phyloP scores from a whole-genome alignment of 1,140 invertebrate genomes.

The Heliconius hewitsoni region DNA sequence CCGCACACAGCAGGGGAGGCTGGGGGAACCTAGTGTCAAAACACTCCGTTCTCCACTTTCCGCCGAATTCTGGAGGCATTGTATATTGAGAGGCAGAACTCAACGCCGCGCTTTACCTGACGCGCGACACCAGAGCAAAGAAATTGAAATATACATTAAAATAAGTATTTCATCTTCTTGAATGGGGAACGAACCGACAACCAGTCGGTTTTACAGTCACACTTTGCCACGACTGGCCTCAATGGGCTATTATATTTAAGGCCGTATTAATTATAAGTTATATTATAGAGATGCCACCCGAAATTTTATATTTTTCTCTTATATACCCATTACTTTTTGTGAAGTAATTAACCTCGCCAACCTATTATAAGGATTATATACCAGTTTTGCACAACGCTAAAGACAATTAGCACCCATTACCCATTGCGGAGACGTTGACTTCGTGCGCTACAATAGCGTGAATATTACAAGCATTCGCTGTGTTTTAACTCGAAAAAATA shows the following conservation, averaged over 20 bases:
- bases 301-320: not conserved
- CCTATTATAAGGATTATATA: conserved; percentile 9
- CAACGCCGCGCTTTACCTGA: too few species aligned
- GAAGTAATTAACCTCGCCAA: not conserved
- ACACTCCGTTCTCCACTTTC: too few species aligned
- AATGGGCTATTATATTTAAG: not conserved
- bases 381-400: conserved; percentile 3
- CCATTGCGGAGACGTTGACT: conserved; percentile 3
- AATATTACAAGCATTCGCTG: not conserved
- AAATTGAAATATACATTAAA: too few species aligned
- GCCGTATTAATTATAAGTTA: not conserved
- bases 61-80: too few species aligned
- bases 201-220: too few species aligned
- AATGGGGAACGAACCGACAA: too few species aligned
- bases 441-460: not conserved
- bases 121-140: too few species aligned
- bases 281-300: not conserved
- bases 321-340: not conserved
- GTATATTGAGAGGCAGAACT: too few species aligned
- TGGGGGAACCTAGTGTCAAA: too few species aligned
- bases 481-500: not conserved
- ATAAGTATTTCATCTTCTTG: too few species aligned
- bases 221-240: too few species aligned
- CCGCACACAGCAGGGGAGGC: too few species aligned
- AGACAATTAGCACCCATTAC: conserved; percentile 11